Evolutionary conservation across 2,888 invertebrate genomes (phyloP), one percentile per base, ranked within the genome.

Genomic region (Drosophila atripex): DNA sequence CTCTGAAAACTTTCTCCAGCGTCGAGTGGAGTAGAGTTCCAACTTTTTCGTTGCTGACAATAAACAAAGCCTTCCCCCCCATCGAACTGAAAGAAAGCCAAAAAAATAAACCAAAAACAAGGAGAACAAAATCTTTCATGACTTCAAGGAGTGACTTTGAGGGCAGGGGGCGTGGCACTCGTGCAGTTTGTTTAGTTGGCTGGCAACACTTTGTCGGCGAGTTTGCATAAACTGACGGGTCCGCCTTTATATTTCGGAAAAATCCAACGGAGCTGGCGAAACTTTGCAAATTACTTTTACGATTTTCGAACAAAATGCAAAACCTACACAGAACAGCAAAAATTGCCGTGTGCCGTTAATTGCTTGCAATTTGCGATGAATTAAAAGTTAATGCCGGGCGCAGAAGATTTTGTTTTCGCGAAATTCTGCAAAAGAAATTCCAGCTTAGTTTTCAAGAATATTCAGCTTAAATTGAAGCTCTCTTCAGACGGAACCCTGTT

Each of bases 141-240:
- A 52, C 28, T 45, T 43, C 1, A 3, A 1, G 23, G 9, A 8
- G n/a, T 32, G n/a, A 7, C 6, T 8, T 11, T n/a, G 32, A 21
- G 45, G 18, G 38, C 43, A 32, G 25, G 21, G 6, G 41, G 38
- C 30, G 18, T 39, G 43, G 56, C 41, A 32, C 63, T 64, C 49
- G 61, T 66, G 56, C 51, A 74, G 86, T 86, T 88, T 83, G 83
- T 78, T 88, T 88, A 86, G 86, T 71, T 77, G 66, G 83, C 86
- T 77, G 66, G 83, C 86, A 82, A 86, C 84, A 83, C 88, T 88
- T 88, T 86, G 82, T 66, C 61, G 70, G 57, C 39, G 82, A 80
- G 63, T 83, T 86, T 76, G 58, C 78, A 68, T 71, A 64, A 80
- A 84, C 71, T 83, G 76, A 41, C 60, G 39, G 28, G 58, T 16